These are phyloP conservation scores for Nephrotoma flavescens DNA, from an alignment of 2,888 invertebrate species.

Conservation along the genomic window DNA sequence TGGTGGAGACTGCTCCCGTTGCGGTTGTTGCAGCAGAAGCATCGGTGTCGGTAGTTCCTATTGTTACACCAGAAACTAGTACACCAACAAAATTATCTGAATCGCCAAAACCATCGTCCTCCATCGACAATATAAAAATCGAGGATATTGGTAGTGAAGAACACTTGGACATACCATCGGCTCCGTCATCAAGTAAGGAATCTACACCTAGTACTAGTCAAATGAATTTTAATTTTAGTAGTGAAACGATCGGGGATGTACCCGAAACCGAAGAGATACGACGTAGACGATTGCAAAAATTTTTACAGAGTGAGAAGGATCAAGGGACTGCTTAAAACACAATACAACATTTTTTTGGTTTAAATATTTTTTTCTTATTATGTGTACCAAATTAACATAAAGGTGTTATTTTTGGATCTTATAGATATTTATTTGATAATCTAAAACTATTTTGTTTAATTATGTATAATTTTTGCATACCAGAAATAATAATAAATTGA, in stretches of 20 bases:
- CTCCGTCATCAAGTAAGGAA: not conserved
- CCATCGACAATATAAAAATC: constrained; percentile 15
- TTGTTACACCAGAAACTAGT: constrained; percentile 16
- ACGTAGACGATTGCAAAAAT: constrained; percentile 63
- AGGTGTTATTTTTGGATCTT: not conserved
- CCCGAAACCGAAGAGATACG: constrained; percentile 51
- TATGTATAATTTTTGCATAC: not conserved
- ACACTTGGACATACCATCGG: constrained; percentile 13
- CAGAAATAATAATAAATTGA: not conserved
- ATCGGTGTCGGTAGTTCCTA: constrained; percentile 2
- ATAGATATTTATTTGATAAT: not conserved
- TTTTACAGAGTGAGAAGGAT: constrained; percentile 22
- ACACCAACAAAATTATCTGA: constrained; percentile 7
- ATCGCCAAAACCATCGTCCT: not conserved
- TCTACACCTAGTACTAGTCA: constrained; percentile 12
- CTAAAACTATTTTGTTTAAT: not conserved
- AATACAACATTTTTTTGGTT: not conserved
- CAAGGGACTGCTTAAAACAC: not conserved
- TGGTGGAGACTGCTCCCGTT: not conserved
- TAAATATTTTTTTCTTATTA: not conserved
- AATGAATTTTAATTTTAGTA: constrained; percentile 11
- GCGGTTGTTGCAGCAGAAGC: constrained; percentile 8
- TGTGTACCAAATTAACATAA: not conserved
- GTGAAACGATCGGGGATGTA: constrained; percentile 14
- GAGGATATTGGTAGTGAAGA: constrained; percentile 31